A percentile compares a stretch with the other conserved stretches of the same genome.
Conservation (phyloP, 1,140 invertebrate species). For the Calephelis virginiensis region DNA sequence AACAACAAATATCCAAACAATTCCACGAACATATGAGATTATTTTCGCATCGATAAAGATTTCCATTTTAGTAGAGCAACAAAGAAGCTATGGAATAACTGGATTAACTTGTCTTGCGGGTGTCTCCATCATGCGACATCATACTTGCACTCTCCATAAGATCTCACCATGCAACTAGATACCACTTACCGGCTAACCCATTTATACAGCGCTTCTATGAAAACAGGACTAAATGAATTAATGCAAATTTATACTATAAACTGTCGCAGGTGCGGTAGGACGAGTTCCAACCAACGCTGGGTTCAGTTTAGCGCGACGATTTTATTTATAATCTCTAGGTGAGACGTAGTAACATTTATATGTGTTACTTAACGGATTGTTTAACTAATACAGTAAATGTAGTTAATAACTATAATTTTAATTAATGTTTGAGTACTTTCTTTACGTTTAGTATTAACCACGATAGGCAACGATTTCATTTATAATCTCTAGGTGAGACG, state of each 20-base stretch:
- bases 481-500: constrained; percentile 47
- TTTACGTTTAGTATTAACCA: too few relatives aligned
- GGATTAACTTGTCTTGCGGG: constrained; percentile 16
- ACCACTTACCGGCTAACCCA: constrained; percentile 75
- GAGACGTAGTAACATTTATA: constrained; percentile 21
- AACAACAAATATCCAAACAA: too few relatives aligned
- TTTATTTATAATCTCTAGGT: constrained; percentile 66
- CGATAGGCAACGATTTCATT: constrained; percentile 56
- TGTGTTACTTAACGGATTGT: background rate
- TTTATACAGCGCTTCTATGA: constrained; percentile 63
- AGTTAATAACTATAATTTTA: too few relatives aligned
- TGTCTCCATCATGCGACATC: constrained; percentile 10
- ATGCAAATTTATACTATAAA: constrained; percentile 79
- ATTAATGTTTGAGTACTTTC: too few relatives aligned
- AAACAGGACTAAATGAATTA: constrained; percentile 77
- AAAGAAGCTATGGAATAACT: constrained; percentile 1
- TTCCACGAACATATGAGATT: background rate
- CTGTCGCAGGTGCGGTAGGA: constrained; percentile 74
- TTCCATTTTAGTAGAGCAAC: constrained; percentile 7
- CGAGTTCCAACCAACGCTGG: constrained; percentile 67
- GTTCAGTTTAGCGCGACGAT: constrained; percentile 72
- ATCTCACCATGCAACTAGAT: constrained; percentile 16
- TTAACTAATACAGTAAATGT: too few relatives aligned
- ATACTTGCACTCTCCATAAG: constrained; percentile 9
- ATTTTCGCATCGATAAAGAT: constrained; percentile 11